Evolutionary conservation across 2,888 invertebrate genomes (phyloP).

Genomic region (Busseola fusca): DNA sequence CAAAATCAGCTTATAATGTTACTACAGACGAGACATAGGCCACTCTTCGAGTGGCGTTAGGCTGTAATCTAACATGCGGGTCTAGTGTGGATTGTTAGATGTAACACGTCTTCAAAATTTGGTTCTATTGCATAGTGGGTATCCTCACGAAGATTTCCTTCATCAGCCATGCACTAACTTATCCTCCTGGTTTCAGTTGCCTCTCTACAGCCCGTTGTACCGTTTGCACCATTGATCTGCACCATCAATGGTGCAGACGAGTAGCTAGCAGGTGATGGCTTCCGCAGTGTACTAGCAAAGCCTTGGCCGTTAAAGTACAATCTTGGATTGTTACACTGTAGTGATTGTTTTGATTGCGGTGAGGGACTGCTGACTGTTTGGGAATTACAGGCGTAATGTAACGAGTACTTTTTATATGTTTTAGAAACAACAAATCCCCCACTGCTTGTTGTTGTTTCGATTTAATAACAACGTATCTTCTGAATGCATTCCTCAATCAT

Average conservation of each 20-base stretch:
- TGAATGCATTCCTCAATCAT: not conserved
- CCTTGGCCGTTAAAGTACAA: not conserved
- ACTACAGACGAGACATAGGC: too few species aligned
- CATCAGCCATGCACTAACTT: not conserved
- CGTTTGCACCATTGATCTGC: too few species aligned
- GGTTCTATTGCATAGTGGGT: too few species aligned
- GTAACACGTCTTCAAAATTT: too few species aligned
- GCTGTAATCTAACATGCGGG: too few species aligned
- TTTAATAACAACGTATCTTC: not conserved
- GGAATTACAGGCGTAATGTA: not conserved
- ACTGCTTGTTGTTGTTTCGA: not conserved
- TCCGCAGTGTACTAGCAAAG: not conserved
- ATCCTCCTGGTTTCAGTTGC: too few species aligned
- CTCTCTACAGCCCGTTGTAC: not conserved
- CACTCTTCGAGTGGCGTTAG: too few species aligned
- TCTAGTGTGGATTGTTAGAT: too few species aligned
- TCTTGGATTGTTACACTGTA: too few species aligned
- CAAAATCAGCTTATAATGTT: too few species aligned
- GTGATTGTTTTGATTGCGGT: not conserved
- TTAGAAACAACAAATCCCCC: constrained; percentile 3
- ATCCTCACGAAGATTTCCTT: too few species aligned
- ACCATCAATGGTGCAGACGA: too few species aligned
- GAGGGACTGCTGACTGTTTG: not conserved
- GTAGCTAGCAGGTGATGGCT: not conserved
- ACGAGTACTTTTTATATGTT: not conserved